Conservation (phyloP, 2,888 invertebrate genomes). For the Pyralis farinalis region DNA sequence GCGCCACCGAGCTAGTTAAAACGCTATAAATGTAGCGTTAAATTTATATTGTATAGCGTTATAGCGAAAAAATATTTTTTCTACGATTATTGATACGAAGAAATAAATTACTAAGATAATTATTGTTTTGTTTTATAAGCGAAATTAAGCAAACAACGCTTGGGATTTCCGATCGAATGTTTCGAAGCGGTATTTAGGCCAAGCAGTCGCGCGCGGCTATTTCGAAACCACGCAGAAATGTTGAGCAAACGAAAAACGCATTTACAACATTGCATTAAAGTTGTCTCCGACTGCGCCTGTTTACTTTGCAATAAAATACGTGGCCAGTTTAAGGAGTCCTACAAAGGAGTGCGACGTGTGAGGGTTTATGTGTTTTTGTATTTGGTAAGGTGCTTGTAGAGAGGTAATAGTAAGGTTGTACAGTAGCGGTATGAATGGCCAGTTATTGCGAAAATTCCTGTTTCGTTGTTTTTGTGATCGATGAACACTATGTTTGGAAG, state of each 20-base stretch:
- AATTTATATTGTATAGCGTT: too few relatives aligned
- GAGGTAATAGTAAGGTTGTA: not conserved
- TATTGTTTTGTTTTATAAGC: slow-evolving; percentile 4
- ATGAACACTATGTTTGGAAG: too few relatives aligned
- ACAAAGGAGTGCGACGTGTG: not conserved
- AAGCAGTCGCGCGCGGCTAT: slow-evolving; percentile 4
- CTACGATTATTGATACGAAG: too few relatives aligned
- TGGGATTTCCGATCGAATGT: slow-evolving; percentile 10
- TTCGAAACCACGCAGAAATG: slow-evolving; percentile 3
- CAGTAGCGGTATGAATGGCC: not conserved
- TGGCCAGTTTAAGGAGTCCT: not conserved
- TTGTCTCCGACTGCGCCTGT: not conserved
- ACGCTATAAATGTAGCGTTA: too few relatives aligned
- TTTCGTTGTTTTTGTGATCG: slow-evolving; percentile 7
- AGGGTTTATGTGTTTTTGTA: not conserved
- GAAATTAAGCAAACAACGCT: slow-evolving; percentile 5
- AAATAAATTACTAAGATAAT: too few relatives aligned
- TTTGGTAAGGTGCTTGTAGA: not conserved
- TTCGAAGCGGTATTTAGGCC: slow-evolving; percentile 10
- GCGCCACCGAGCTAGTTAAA: too few relatives aligned
- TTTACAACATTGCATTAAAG: not conserved
- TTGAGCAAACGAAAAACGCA: not conserved
- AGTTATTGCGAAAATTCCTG: slow-evolving; percentile 16
- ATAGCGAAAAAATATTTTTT: too few relatives aligned
- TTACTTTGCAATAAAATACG: not conserved